These are phyloP conservation scores for Chelonoidis abingdonii DNA, from an alignment of 2,113 vertebrate genomes.

Conservation along the genomic window DNA sequence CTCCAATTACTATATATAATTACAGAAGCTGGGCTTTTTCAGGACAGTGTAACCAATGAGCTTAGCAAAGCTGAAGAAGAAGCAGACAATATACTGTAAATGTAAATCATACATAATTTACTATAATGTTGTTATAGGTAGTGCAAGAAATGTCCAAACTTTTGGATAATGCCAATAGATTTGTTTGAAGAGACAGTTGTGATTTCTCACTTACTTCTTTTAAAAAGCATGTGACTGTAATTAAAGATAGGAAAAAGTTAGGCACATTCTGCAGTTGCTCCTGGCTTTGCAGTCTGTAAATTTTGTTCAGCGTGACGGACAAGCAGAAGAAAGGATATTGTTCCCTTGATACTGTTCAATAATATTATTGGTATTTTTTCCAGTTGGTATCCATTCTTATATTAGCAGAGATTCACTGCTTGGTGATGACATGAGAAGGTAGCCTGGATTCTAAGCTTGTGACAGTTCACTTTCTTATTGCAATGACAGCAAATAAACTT, in stretches of 20 bases:
- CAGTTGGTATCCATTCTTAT: not conserved
- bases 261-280: not conserved
- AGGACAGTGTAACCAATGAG: not conserved
- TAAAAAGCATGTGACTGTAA: not conserved
- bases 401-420: not conserved
- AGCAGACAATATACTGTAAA: conserved; percentile 1
- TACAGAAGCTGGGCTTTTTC: not conserved
- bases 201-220: not conserved
- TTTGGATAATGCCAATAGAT: not conserved
- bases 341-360: conserved; percentile 2
- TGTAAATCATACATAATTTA: conserved; percentile 12
- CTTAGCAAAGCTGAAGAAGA: conserved; percentile 41
- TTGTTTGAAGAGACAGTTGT: not conserved
- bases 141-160: not conserved
- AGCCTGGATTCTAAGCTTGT: not conserved
- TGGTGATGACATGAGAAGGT: not conserved
- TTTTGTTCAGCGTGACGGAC: not conserved
- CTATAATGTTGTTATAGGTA: not conserved
- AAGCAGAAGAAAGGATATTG: not conserved
- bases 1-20: too few relatives aligned
- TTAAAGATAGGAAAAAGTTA: not conserved
- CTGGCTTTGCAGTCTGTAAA: not conserved
- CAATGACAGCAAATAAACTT: conserved; percentile 9
- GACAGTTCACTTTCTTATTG: not conserved
- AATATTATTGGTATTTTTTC: not conserved